Conservation (phyloP, 2,113 vertebrate species). For the Asarcornis scutulata region DNA sequence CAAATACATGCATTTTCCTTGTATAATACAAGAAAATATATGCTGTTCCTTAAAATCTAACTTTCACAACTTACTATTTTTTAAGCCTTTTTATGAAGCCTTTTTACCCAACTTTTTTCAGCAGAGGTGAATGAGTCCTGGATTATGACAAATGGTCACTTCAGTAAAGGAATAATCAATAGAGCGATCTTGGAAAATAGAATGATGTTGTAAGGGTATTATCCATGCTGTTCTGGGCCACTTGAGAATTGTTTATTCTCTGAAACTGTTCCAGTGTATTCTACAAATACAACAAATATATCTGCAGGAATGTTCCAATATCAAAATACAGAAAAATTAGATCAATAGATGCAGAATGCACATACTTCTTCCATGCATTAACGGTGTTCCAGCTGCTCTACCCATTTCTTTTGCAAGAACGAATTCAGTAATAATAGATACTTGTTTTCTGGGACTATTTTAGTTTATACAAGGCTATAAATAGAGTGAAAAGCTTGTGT, state of each 20-base stretch:
- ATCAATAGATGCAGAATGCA: background rate
- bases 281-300: accelerated
- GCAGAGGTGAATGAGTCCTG: background rate
- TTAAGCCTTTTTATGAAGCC: background rate
- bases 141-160: background rate
- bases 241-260: background rate
- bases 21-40: background rate
- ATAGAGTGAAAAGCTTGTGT: background rate
- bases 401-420: background rate
- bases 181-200: background rate
- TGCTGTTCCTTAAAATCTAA: background rate
- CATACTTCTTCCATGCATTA: background rate
- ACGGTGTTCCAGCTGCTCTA: background rate
- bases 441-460: background rate
- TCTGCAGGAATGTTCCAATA: background rate
- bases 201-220: background rate
- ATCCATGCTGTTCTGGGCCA: background rate
- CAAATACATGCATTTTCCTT: background rate
- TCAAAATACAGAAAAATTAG: background rate
- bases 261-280: background rate
- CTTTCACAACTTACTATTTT: background rate
- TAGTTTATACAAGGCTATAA: background rate
- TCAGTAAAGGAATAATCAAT: background rate
- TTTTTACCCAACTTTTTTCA: background rate
- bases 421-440: background rate